Evolutionary conservation across 2,797 vertebrate genomes (phyloP), one percentile per base, ranked within the genome.

Genomic region (Loris lydekkerianus): DNA sequence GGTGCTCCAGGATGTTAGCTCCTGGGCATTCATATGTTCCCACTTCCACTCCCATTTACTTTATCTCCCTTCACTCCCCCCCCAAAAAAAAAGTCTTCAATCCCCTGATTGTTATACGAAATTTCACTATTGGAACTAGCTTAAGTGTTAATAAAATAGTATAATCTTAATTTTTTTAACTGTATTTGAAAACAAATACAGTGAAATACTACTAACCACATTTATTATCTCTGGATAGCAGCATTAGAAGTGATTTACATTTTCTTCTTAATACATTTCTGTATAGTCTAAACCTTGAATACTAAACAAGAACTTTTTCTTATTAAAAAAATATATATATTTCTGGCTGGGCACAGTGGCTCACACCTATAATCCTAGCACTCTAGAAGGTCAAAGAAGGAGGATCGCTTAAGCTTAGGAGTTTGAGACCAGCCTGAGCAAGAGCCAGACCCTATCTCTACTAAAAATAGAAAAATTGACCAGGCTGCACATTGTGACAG

Each of bases 281-380:
- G n/a, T 76, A 89, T 83, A 87, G 89, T 27, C 86, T 93, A 89
- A 89, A 37, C 14, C 69, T 89, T 94, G 84, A 89, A 67, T 92
- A 92, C 89, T 56, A 43, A 97, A 63, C 13, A 88, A 69, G 37
- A 91, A 25, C 18, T 58, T 92, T 93, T 93, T 86, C 65, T 95
- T 93, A 78, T 88, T 70, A 20, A 53, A 82, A 67, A 91, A 77
- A 77, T 20, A 29, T 10, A 13, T 77, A 14, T 49, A 14, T 49
- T 49, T 49, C 49, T 49, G 49, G 13, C 49, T 49, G 49, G 49
- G 13, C 10, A 2, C 49, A 49, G 49, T 14, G 11, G 13, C 49
- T 49, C 49, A 49, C 11, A 49, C 13, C 13, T 49, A 49, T 49
- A 49, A 49, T 14, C 49, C 49, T 49, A 49, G 10, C 49, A 49